Base-by-base conservation (phyloP, 2,888 invertebrate genomes). In the Sinodicranocentrus sp. region DNA sequence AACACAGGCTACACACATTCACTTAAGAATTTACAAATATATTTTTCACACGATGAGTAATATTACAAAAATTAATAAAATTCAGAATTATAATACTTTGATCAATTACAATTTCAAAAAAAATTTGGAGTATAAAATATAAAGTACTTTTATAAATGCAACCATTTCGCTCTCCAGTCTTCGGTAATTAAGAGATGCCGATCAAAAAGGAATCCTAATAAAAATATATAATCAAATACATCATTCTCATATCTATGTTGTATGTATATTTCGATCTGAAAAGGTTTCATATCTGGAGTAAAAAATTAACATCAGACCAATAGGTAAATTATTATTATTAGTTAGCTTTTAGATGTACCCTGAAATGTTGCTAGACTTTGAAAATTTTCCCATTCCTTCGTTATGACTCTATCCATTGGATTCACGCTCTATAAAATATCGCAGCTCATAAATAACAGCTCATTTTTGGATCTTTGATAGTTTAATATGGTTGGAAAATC, bases 151-250 rank as follows among this genome's bases (percentile, higher is more conserved):
- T 80, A 80, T 13, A 17, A 57, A 43, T 84, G 82, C 48, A 44
- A 78, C 88, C 88, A 88, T 52, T 87, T 85, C 19, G 88, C 86
- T 76, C 88, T 77, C 88, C 88, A 88, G 25, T 88, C 87, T 19
- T 75, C 84, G 23, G 85, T 77, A 23, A 85, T 61, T 13, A 88
- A 13, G 1, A 85, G 63, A 54, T 85, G 84, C 19, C 77, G 84
- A 43, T 84, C 86, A 26, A 71, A 77, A 1, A 44, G 71, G 48
- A 85, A 88, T 10, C 85, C 85, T 83, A 26, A 59, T 54, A 26
- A n/a, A n/a, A n/a, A n/a, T n/a, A n/a, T n/a, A n/a, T n/a, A n/a
- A n/a, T n/a, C n/a, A n/a, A n/a, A n/a, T n/a, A n/a, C n/a, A n/a
- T n/a, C n/a, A n/a, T 26, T 1, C 13, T 39, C 13, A 39, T n/a